A percentile compares a stretch with the other conserved stretches of the same genome.
Conservation (phyloP, 2,888 invertebrate genomes). For the Drosophila antonietae region DNA sequence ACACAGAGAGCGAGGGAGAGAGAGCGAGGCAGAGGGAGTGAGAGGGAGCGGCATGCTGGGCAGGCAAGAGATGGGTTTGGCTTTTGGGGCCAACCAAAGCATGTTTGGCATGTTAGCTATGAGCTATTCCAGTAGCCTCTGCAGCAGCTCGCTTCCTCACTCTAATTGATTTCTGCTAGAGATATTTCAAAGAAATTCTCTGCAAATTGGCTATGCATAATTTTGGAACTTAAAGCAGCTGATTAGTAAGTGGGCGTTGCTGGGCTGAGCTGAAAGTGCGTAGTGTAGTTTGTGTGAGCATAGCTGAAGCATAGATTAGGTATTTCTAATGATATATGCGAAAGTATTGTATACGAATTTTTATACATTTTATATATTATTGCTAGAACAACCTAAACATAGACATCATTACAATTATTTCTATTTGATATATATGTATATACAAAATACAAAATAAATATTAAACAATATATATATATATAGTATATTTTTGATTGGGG, state of each 20-base stretch:
- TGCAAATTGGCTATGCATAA: constrained; percentile 49
- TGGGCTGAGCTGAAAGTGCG: neutral
- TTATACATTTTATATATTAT: too few relatives aligned
- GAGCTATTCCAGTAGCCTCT: constrained; percentile 5
- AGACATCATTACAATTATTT: too few relatives aligned
- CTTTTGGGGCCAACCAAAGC: constrained; percentile 38
- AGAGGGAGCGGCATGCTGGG: neutral
- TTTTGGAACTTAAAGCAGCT: constrained; percentile 36
- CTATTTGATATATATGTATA: neutral
- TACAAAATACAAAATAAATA: constrained; percentile 14
- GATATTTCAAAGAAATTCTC: constrained; percentile 51
- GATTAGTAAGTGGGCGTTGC: constrained; percentile 30
- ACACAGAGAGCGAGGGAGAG: neutral
- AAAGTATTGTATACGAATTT: neutral
- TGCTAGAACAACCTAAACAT: too few relatives aligned
- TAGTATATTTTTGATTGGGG: constrained; percentile 36
- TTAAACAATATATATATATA: neutral
- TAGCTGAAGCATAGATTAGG: neutral
- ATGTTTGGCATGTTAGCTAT: constrained; percentile 42
- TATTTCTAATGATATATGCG: neutral
- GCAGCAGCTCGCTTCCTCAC: neutral
- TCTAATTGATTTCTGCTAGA: constrained; percentile 29
- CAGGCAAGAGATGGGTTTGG: neutral
- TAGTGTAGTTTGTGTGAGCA: neutral
- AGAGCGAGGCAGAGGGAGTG: too few relatives aligned